Conservation (phyloP, 2,113 vertebrate genomes). For the Aptenodytes forsteri region DNA sequence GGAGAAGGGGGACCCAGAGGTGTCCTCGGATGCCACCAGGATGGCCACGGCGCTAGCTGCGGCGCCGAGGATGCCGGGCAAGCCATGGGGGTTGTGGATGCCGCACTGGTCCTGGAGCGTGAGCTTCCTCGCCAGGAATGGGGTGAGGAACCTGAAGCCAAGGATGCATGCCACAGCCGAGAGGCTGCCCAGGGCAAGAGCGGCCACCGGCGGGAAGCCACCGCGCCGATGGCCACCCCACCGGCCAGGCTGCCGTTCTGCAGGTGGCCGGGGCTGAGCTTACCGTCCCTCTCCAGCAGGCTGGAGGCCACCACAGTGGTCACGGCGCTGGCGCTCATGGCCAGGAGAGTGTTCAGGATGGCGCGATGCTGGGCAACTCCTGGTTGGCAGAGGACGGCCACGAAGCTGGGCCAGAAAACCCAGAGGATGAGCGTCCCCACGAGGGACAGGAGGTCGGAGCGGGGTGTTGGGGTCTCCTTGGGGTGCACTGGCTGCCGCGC, state of each 20-base stretch:
- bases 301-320: slow-evolving; percentile 76
- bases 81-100: slow-evolving; percentile 85
- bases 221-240: slow-evolving; percentile 77
- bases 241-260: slow-evolving; percentile 86
- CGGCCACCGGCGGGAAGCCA: slow-evolving; percentile 76
- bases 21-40: slow-evolving; percentile 62
- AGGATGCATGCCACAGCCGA: slow-evolving; percentile 77
- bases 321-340: slow-evolving; percentile 73
- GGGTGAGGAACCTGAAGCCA: slow-evolving; percentile 82
- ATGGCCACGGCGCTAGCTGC: slow-evolving; percentile 73
- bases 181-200: slow-evolving; percentile 78
- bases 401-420: slow-evolving; percentile 88
- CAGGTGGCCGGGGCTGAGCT: slow-evolving; percentile 78
- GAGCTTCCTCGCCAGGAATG: slow-evolving; percentile 68
- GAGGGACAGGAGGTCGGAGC: slow-evolving; percentile 79
- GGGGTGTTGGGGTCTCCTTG: slow-evolving; percentile 74
- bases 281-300: slow-evolving; percentile 75
- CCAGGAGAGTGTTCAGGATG: slow-evolving; percentile 80
- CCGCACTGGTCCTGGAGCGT: slow-evolving; percentile 82
- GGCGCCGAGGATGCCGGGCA: slow-evolving; percentile 80
- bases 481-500: not conserved
- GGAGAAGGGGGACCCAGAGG: slow-evolving; percentile 66
- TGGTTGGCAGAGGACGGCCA: slow-evolving; percentile 72
- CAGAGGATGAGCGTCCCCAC: slow-evolving; percentile 84
- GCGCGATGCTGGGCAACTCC: slow-evolving; percentile 78